phyloP scores from a whole-genome alignment of 2,113 vertebrate species.

The Passer domesticus region DNA sequence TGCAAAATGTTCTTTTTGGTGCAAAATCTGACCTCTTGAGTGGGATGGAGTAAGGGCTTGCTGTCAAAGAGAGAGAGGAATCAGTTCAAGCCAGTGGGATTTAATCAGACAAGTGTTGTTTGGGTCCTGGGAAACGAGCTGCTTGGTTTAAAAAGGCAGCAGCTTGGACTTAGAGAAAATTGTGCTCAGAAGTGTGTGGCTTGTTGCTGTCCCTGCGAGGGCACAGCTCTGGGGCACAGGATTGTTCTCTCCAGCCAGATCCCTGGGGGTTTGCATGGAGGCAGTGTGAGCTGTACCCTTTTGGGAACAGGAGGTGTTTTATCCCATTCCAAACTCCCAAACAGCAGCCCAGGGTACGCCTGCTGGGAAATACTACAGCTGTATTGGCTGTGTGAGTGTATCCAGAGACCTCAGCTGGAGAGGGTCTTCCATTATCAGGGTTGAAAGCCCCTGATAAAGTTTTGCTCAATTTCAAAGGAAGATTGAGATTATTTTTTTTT shows the following conservation, averaged over 20 bases:
- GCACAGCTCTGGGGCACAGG: not conserved
- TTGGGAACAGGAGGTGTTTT: not conserved
- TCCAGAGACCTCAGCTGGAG: rapidly evolving
- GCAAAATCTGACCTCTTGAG: not conserved
- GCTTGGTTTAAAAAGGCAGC: not conserved
- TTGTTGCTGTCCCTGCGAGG: not conserved
- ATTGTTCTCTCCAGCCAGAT: not conserved
- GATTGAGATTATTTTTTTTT: not conserved
- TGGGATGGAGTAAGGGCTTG: not conserved
- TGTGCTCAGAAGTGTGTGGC: rapidly evolving
- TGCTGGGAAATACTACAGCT: not conserved
- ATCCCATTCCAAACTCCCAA: not conserved
- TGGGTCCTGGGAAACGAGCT: not conserved
- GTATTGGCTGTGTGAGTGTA: rapidly evolving
- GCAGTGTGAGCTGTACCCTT: too few relatives aligned
- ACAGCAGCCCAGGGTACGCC: not conserved
- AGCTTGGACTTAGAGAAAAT: not conserved
- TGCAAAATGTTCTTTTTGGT: not conserved
- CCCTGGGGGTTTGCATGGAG: rapidly evolving
- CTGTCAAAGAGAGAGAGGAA: not conserved
- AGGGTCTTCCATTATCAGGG: not conserved
- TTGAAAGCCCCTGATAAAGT: not conserved
- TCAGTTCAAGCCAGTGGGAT: not conserved
- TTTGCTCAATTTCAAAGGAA: not conserved
- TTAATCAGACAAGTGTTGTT: not conserved